Conservation (phyloP, 1,140 invertebrate species). For the Bombus ignitus region DNA sequence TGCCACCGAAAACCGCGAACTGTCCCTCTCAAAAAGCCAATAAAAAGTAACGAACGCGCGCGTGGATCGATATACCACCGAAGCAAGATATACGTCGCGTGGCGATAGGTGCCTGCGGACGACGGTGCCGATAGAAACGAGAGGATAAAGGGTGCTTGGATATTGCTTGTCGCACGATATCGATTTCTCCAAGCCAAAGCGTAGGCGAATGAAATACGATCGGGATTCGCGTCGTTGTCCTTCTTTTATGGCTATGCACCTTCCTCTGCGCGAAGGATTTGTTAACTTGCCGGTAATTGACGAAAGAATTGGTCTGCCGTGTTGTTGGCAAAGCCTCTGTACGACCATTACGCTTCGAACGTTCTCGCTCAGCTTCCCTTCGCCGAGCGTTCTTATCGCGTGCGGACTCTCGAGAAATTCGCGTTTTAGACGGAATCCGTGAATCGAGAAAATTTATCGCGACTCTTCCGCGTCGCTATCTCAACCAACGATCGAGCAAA, state of each 20-base stretch:
- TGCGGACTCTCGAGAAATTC: not conserved
- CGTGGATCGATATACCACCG: not conserved
- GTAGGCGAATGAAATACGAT: conserved; percentile 20
- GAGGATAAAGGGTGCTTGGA: conserved; percentile 7
- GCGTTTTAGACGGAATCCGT: no score
- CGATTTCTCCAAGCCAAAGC: conserved; percentile 4
- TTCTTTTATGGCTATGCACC: not conserved
- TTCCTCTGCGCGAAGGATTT: not conserved
- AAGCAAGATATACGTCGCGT: conserved; percentile 3
- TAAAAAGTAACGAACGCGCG: conserved; percentile 32
- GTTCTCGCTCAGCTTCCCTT: no score
- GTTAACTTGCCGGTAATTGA: conserved; percentile 19
- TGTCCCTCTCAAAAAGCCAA: conserved; percentile 11
- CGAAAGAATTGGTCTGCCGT: not conserved
- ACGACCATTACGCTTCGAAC: not conserved
- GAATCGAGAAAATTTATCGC: not conserved
- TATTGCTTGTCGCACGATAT: not conserved
- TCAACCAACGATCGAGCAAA: not conserved
- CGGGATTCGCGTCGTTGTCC: not conserved
- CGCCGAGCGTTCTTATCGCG: no score
- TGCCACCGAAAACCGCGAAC: conserved; percentile 10
- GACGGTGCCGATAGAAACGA: not conserved
- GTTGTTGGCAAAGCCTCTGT: not conserved
- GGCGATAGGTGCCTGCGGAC: not conserved
- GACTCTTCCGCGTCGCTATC: no score